Percentiles rank a stretch among this genome's conserved stretches.
phyloP scores from a whole-genome alignment of 2,888 invertebrate species.

The Acanthoscelides obtectus region DNA sequence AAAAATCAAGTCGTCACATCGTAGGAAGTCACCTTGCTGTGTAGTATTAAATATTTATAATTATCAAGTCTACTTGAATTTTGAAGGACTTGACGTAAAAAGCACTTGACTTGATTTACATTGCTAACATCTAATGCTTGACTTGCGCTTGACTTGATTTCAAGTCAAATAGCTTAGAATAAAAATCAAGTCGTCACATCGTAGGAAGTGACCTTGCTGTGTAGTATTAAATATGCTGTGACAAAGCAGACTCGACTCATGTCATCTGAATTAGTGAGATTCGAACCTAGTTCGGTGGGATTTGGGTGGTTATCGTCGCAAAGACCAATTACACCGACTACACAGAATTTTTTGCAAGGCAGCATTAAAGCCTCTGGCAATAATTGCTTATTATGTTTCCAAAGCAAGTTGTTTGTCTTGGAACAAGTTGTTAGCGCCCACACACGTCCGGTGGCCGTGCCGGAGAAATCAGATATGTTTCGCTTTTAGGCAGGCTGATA shows the following conservation, averaged over 20 bases:
- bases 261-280: not conserved
- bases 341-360: not conserved
- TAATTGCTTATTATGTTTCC: not conserved
- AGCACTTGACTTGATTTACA: too few species aligned
- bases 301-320: not conserved
- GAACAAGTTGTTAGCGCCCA: not conserved
- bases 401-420: not conserved
- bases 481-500: not conserved
- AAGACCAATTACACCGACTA: not conserved
- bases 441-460: not conserved
- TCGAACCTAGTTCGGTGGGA: not conserved
- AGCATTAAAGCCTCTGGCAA: not conserved
- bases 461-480: not conserved
- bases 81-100: too few species aligned
- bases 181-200: too few species aligned
- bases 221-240: too few species aligned
- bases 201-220: too few species aligned
- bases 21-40: too few species aligned
- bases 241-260: not conserved
- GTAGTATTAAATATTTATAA: too few species aligned
- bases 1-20: too few species aligned
- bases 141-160: too few species aligned
- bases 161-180: too few species aligned
- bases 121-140: too few species aligned
- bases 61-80: too few species aligned